phyloP scores from a whole-genome alignment of 30 jellyfish, hydroid and myxozoan species.

The Clytia hemisphaerica region DNA sequence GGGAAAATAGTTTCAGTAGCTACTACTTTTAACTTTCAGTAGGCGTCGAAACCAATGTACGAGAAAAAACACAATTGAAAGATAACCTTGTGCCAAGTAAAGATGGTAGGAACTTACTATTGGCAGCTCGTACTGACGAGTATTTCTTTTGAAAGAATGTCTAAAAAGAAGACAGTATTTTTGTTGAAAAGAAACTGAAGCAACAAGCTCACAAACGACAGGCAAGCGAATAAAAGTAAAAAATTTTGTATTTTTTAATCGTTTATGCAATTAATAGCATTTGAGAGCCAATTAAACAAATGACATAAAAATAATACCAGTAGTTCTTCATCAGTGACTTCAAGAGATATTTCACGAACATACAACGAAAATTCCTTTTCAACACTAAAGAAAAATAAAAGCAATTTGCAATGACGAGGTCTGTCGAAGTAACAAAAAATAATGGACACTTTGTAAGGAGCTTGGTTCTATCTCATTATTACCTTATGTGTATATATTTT shows the following conservation, averaged over 20 bases:
- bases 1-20: too few species aligned
- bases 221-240: background rate
- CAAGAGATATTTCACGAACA: constrained; percentile 79
- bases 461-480: too few species aligned
- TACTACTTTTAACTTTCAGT: too few species aligned
- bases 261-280: background rate
- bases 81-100: background rate
- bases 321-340: constrained; percentile 54
- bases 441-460: too few species aligned
- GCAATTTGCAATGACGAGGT: too few species aligned
- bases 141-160: constrained; percentile 55
- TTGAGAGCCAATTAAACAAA: background rate
- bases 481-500: too few species aligned
- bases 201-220: background rate
- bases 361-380: constrained; percentile 59
- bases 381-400: constrained; percentile 15
- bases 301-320: constrained; percentile 28
- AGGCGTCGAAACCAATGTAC: background rate
- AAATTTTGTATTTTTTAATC: background rate
- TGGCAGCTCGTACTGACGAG: constrained; percentile 87
- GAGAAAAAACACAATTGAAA: background rate
- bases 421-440: too few species aligned
- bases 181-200: background rate
- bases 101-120: constrained; percentile 30
- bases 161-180: constrained; percentile 15